A percentile compares a stretch with the other conserved stretches of the same genome.
phyloP scores from a whole-genome alignment of 2,113 vertebrate species.

The Dendrocopos noguchii region DNA sequence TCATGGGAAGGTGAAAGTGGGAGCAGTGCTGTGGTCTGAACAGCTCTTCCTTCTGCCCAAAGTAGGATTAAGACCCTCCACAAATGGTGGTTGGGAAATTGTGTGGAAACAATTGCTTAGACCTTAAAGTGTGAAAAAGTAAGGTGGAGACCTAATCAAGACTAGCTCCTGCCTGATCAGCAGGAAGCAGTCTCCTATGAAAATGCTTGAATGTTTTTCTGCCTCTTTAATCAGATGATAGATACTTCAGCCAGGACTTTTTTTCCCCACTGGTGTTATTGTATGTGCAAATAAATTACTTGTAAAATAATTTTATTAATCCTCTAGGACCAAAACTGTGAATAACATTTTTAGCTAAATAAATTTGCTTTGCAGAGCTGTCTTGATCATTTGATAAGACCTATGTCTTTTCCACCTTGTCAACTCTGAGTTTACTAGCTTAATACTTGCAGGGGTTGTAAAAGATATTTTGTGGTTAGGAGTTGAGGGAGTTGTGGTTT shows the following conservation, averaged over 20 bases:
- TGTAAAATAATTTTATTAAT: slow-evolving; percentile 46
- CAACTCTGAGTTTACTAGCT: neutral
- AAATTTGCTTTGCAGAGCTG: slow-evolving; percentile 1
- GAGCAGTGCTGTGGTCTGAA: neutral
- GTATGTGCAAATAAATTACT: slow-evolving; percentile 49
- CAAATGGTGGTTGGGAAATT: neutral
- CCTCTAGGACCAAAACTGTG: neutral
- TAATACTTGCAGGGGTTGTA: neutral
- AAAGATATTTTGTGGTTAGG: neutral
- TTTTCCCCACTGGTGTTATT: neutral
- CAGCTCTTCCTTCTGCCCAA: neutral
- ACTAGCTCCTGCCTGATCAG: neutral
- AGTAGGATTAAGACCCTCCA: neutral
- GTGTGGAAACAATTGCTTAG: neutral
- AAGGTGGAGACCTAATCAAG: neutral
- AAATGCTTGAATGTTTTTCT: neutral
- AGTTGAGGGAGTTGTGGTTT: neutral
- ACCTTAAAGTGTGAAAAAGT: neutral
- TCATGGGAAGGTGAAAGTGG: accelerated
- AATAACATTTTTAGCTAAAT: neutral
- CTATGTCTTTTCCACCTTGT: neutral
- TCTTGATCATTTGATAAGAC: neutral
- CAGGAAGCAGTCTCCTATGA: neutral
- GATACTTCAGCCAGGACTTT: neutral
- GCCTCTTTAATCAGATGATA: neutral